Evolutionary conservation across 92 coral and sea anemone species (phyloP), one percentile per base, ranked within the genome.

Genomic region (Heliopora coerulea): DNA sequence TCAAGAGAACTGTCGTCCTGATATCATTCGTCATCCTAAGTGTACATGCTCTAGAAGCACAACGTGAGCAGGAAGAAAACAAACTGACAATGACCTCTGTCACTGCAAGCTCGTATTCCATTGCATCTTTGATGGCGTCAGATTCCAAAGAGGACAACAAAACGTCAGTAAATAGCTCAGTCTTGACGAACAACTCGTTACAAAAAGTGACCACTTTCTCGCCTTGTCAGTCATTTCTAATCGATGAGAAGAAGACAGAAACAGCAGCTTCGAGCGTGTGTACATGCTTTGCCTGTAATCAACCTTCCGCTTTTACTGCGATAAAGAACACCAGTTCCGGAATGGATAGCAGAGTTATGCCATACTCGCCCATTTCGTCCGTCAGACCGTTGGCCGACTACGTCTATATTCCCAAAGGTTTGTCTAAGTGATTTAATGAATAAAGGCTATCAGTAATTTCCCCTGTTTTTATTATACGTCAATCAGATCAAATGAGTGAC

Each of bases 331-430:
- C 27, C 28, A 56, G 30, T 21, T 54, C 58, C 9, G 49, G 62
- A 49, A n/a, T 39, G 30, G 77, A 41, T 26, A 37, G 26, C 49
- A 57, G 57, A 52, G 33, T 26, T 26, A 44, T 25, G 24, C 59
- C 35, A 17, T 67, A 44, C 20, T 9, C 74, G 19, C 20, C 74
- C 39, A 48, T 67, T 27, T 27, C 58, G 11, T 26, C 10, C 24
- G 61, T 70, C 46, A 70, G 77, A 40, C 27, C 77, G 1, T 70
- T 49, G 21, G 77, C 63, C 0, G 77, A 70, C 21, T 70, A 70
- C 41, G 62, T 70, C 32, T 70, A 70, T 26, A 70, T 70, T 70
- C 77, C 62, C 17, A 70, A 70, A 70, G 77, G 77, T 70, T 50
- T 25, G 42, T 37, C 42, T 4, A 37, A 37, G 11, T 4, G 42